Evolutionary conservation across 2,888 invertebrate genomes (phyloP), one percentile per base, ranked within the genome.

Genomic region (Clepsis dumicolana): DNA sequence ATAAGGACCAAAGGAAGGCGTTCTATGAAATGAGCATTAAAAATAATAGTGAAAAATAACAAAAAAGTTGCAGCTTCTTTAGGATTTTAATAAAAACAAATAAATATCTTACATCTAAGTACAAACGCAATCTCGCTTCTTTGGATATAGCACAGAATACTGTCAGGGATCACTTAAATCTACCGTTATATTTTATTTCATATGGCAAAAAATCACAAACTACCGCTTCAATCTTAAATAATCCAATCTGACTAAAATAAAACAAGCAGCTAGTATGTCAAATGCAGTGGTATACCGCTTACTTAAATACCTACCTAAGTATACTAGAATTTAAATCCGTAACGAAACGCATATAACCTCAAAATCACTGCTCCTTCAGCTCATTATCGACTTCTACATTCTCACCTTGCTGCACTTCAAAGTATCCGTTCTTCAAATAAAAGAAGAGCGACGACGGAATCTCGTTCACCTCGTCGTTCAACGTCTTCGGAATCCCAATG

Each of bases 401-500:
- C 74, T 79, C 76, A 80, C 79, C 80, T 78, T 78, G 77, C 56
- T 78, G 72, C 2, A 70, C 64, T 16, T 81, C 80, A 57, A 80
- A 77, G 73, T 76, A 80, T 2, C 83, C 81, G 48, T 80, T 74
- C 64, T 75, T 79, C 70, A 81, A 70, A 48, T 80, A 79, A 53
- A 75, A 78, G 18, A 79, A 65, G 41, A 79, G 64, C 1, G 78
- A 75, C 18, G 74, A 74, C 0, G 78, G 78, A 8, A 79, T 73
- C 72, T 85, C 65, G 77, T 76, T 70, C 80, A 68, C 77, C 76
- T 73, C 50, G 1, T 72, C 63, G 27, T 8, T 64, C 41, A n/a
- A 77, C 56, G 91, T 92, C 21, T 85, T 81, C 64, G 88, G 86
- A 56, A 94, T 94, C 1, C 94, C 94, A 29, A 98, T 95, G 5